phyloP scores from a whole-genome alignment of 2,113 vertebrate species.

The Genyomyrus donnyi region DNA sequence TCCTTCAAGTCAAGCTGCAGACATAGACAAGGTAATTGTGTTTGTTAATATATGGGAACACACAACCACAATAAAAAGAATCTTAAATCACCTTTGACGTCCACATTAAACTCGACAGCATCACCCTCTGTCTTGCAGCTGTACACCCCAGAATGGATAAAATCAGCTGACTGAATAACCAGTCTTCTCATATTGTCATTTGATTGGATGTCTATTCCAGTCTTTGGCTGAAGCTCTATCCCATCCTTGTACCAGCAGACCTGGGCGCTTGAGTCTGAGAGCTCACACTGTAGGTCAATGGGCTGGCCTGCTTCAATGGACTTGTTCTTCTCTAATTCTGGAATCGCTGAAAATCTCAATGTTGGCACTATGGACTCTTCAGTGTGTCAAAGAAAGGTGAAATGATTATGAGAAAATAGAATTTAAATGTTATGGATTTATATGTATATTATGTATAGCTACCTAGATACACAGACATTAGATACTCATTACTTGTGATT shows the following conservation, averaged over 20 bases:
- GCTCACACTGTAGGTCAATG: slow-evolving; percentile 59
- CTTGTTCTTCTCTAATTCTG: slow-evolving; percentile 57
- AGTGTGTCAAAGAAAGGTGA: slow-evolving; percentile 20
- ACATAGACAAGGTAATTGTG: neutral
- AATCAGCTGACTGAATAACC: slow-evolving; percentile 53
- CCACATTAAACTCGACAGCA: slow-evolving; percentile 59
- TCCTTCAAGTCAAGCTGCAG: neutral
- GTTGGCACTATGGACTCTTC: slow-evolving; percentile 47
- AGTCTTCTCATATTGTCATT: slow-evolving; percentile 48
- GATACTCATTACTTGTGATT: neutral
- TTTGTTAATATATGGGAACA: neutral
- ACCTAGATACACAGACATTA: neutral
- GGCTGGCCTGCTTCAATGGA: slow-evolving; percentile 46
- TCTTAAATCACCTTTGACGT: slow-evolving; percentile 63
- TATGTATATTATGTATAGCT: neutral
- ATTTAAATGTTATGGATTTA: neutral
- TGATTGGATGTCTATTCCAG: slow-evolving; percentile 50
- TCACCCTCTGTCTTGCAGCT: slow-evolving; percentile 66
- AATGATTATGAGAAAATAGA: neutral
- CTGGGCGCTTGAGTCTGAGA: slow-evolving; percentile 58
- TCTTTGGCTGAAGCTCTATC: slow-evolving; percentile 52
- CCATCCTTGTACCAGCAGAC: slow-evolving; percentile 68
- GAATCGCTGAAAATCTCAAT: slow-evolving; percentile 61
- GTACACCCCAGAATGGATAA: slow-evolving; percentile 62
- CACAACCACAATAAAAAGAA: slow-evolving; percentile 26